Percentiles rank a stretch among this genome's conserved stretches.
Conservation (phyloP, 2,797 vertebrate genomes). For the Malacoctenus gilli region DNA sequence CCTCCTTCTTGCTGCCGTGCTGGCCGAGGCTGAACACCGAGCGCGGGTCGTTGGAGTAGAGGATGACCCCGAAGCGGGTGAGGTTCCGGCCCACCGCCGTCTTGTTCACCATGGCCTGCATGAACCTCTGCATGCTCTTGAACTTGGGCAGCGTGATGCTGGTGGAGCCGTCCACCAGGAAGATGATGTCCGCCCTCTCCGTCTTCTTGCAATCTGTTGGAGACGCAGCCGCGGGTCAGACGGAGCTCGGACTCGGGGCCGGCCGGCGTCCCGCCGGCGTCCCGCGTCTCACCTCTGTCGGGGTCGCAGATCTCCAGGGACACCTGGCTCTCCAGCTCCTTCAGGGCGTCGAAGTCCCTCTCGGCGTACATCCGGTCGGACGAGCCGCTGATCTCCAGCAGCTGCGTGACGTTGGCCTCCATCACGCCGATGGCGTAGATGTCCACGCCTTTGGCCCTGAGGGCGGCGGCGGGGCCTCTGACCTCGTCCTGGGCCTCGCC, state of each 20-base stretch:
- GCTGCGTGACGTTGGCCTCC: slow-evolving; percentile 76
- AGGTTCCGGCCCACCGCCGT: slow-evolving; percentile 74
- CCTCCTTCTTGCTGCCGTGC: slow-evolving; percentile 56
- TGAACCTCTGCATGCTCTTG: slow-evolving; percentile 79
- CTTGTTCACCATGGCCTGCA: slow-evolving; percentile 79
- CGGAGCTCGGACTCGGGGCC: no score
- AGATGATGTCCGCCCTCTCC: slow-evolving; percentile 84
- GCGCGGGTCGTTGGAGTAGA: slow-evolving; percentile 60
- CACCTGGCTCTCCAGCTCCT: slow-evolving; percentile 79
- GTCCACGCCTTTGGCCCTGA: slow-evolving; percentile 79
- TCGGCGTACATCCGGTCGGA: slow-evolving; percentile 68
- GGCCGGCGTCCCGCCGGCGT: no score
- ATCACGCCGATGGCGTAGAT: slow-evolving; percentile 85
- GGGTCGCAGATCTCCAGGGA: slow-evolving; percentile 81
- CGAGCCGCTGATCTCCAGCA: slow-evolving; percentile 80
- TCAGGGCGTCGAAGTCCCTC: slow-evolving; percentile 79
- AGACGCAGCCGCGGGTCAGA: no score
- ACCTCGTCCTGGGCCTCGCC: slow-evolving; percentile 83
- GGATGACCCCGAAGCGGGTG: slow-evolving; percentile 80
- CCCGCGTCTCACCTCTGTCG: slow-evolving; percentile 76
- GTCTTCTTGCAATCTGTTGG: slow-evolving; percentile 82
- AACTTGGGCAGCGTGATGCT: slow-evolving; percentile 68
- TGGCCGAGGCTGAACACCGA: slow-evolving; percentile 70
- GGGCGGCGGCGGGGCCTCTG: slow-evolving; percentile 61
- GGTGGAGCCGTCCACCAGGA: slow-evolving; percentile 81